Evolutionary conservation across 2,113 vertebrate species (phyloP).

Genomic region (Onychostoma macrolepis): DNA sequence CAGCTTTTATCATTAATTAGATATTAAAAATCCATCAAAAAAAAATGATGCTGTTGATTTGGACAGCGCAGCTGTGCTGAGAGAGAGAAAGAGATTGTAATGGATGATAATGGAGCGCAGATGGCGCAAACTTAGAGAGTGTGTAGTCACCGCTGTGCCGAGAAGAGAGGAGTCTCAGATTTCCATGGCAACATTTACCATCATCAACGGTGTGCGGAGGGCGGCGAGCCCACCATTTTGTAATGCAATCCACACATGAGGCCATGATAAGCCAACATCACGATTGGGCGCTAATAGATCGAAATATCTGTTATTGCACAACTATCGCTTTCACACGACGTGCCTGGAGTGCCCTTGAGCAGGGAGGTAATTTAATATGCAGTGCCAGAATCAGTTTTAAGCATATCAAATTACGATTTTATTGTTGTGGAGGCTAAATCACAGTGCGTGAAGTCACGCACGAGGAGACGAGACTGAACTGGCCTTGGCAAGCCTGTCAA

Average conservation of each 20-base stretch:
- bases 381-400: constrained; percentile 56
- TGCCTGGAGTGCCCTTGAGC: constrained; percentile 52
- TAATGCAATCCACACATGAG: constrained; percentile 40
- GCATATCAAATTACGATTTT: constrained; percentile 60
- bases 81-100: constrained; percentile 20
- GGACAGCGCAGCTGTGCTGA: constrained; percentile 28
- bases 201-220: constrained; percentile 26
- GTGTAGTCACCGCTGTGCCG: constrained; percentile 31
- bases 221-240: constrained; percentile 56
- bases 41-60: constrained; percentile 40
- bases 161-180: constrained; percentile 45
- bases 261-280: constrained; percentile 45
- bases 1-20: constrained; percentile 50
- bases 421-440: constrained; percentile 58
- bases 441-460: constrained; percentile 49
- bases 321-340: constrained; percentile 45
- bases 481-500: constrained; percentile 58
- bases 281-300: constrained; percentile 28
- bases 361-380: constrained; percentile 56
- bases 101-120: constrained; percentile 31
- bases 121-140: constrained; percentile 33
- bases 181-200: constrained; percentile 61
- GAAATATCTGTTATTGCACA: constrained; percentile 37
- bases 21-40: constrained; percentile 48
- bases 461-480: constrained; percentile 49